phyloP scores from a whole-genome alignment of 2,888 invertebrate species.

The Netelia virgata region DNA sequence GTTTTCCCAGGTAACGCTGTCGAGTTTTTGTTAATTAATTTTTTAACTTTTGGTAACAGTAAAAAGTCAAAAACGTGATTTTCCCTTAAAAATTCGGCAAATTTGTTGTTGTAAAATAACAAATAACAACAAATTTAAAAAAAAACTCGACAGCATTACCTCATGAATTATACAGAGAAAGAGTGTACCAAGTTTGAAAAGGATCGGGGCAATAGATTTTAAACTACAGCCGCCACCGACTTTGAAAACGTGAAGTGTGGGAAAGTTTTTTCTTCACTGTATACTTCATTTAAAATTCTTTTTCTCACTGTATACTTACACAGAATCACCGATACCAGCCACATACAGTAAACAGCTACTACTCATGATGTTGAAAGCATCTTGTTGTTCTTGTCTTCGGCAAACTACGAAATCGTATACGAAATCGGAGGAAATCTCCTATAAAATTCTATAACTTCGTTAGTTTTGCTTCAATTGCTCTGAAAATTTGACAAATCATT shows the following conservation, averaged over 20 bases:
- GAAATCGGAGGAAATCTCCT: too few species aligned
- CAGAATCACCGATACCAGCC: constrained; percentile 9
- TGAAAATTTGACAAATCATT: constrained; percentile 51
- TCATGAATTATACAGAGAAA: constrained; percentile 31
- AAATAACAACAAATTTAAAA: constrained; percentile 18
- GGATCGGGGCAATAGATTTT: constrained; percentile 57
- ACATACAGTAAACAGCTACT: constrained; percentile 16
- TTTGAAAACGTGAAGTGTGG: constrained; percentile 49
- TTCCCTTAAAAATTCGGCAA: constrained; percentile 39
- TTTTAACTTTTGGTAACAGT: constrained; percentile 42
- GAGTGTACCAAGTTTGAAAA: constrained; percentile 45
- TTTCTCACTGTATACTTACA: constrained; percentile 12
- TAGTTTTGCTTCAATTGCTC: constrained; percentile 46
- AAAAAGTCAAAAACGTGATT: constrained; percentile 2
- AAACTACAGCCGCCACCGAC: constrained; percentile 78
- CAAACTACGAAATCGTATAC: too few species aligned
- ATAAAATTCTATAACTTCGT: constrained; percentile 47
- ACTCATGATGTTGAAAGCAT: background rate
- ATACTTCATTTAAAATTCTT: too few species aligned
- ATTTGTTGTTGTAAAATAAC: constrained; percentile 44
- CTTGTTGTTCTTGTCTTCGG: background rate
- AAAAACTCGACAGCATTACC: constrained; percentile 18
- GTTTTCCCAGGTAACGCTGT: constrained; percentile 44
- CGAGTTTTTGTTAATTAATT: constrained; percentile 40
- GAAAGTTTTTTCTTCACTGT: background rate